phyloP scores from a whole-genome alignment of 2,113 vertebrate genomes.

The Archilochus colubris region DNA sequence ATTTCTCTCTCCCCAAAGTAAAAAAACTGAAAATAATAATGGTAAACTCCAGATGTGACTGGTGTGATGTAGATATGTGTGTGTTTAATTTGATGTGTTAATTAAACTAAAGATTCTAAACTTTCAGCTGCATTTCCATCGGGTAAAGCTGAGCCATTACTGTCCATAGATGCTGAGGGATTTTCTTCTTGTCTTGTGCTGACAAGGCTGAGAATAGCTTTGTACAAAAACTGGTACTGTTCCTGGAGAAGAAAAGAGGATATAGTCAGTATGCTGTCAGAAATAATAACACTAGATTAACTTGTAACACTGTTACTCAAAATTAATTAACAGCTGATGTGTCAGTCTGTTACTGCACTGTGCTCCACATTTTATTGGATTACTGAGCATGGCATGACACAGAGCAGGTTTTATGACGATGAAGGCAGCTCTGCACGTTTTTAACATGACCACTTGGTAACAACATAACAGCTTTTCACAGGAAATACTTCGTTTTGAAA shows the following conservation, averaged over 20 bases:
- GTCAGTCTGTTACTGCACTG: not conserved
- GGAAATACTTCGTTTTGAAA: not conserved
- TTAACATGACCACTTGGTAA: not conserved
- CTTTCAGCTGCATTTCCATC: constrained; percentile 86
- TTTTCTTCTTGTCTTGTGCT: constrained; percentile 88
- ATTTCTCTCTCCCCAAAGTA: not conserved
- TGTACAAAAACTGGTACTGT: constrained; percentile 95
- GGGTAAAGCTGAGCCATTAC: constrained; percentile 83
- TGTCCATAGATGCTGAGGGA: constrained; percentile 83
- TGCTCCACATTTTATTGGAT: not conserved
- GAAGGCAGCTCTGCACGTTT: not conserved
- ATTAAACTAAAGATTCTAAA: constrained; percentile 92
- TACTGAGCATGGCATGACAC: not conserved
- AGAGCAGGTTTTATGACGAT: not conserved
- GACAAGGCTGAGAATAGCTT: constrained; percentile 93
- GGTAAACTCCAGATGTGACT: constrained; percentile 21
- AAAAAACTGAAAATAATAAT: constrained; percentile 44
- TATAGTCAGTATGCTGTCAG: not conserved
- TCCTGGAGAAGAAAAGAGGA: constrained; percentile 79
- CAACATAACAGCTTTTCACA: not conserved
- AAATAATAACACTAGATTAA: not conserved
- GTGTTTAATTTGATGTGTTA: not conserved
- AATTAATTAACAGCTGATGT: not conserved
- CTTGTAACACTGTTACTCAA: not conserved
- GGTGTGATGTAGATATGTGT: not conserved